phyloP scores from a whole-genome alignment of 2,113 vertebrate genomes.

The Chlamydotis undulata region DNA sequence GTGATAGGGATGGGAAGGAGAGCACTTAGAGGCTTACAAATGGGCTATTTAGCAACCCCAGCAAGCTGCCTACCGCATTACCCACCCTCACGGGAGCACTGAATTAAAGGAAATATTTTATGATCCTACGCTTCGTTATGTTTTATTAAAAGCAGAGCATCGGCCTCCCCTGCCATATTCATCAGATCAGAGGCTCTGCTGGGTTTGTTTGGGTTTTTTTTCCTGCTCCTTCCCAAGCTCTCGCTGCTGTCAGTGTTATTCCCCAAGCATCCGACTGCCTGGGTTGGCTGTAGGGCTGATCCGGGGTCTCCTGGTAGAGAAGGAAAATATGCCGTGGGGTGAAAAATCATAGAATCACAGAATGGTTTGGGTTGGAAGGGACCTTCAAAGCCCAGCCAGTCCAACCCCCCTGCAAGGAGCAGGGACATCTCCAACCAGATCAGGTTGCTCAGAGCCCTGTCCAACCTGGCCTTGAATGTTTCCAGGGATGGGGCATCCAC shows the following conservation, averaged over 20 bases:
- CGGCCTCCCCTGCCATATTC: conserved; percentile 32
- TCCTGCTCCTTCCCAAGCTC: neutral
- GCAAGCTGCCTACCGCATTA: neutral
- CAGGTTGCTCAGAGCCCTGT: too few species aligned
- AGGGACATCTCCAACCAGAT: too few species aligned
- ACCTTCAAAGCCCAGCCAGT: too few species aligned
- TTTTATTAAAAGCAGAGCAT: conserved; percentile 68
- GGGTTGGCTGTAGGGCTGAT: rapidly evolving
- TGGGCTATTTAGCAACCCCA: neutral
- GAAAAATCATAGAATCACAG: neutral
- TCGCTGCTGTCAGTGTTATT: rapidly evolving
- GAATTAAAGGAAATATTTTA: conserved; percentile 76
- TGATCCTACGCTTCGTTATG: conserved; percentile 75
- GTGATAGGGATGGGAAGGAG: neutral
- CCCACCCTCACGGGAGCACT: conserved; percentile 59
- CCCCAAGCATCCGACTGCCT: neutral
- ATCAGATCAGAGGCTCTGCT: neutral
- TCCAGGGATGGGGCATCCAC: too few species aligned
- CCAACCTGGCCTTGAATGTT: too few species aligned
- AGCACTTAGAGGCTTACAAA: neutral
- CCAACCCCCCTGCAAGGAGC: too few species aligned
- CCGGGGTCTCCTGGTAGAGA: neutral
- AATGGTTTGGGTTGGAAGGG: too few species aligned
- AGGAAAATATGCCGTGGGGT: neutral
- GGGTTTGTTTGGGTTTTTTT: rapidly evolving